Base-by-base conservation (phyloP, 1,140 invertebrate species). In the Macrocentrus cingulum region DNA sequence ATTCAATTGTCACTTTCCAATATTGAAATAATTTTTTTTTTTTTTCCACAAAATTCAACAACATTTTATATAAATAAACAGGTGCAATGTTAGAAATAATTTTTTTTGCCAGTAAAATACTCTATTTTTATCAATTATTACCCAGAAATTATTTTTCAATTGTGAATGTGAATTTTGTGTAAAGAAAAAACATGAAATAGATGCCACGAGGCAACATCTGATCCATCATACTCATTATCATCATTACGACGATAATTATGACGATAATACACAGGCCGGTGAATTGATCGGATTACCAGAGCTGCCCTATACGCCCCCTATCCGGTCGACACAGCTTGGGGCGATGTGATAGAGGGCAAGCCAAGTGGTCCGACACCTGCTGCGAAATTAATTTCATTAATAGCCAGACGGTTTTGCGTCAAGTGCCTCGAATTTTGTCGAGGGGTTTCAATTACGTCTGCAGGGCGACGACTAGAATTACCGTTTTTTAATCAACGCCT, bases 361-460 rank as follows among this genome's bases (percentile, higher is more conserved):
- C 9, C 25, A 29, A 29, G 25, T 29, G 25, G 25, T 19, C 50
- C 50, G 11, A 52, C 50, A 52, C 50, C 50, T 52, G 50, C 36
- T 36, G 37, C 32, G 32, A 52, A 52, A 52, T 52, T 52, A 52
- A 52, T 52, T 52, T 52, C 36, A 52, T 52, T 52, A 52, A 52
- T 52, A 20, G 34, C 34, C 50, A 52, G 50, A 36, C 50, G 16
- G 32, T 18, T n/a, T 34, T n/a, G 34, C 16, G 36, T 52, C 50
- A 52, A 52, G 18, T 52, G 50, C 37, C 37, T 52, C 50, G 37
- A 52, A 52, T 52, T 52, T 52, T 36, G 19, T 15, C 41, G 11
- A n/a, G 4, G 37, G 37, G 37, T 39, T 15, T 39, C 37, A 39
- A 39, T 39, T 39, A 39, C 37, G 9, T n/a, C 9, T 15, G 6